Evolutionary conservation across 2,113 vertebrate genomes (phyloP).

Genomic region (Passerina amoena): DNA sequence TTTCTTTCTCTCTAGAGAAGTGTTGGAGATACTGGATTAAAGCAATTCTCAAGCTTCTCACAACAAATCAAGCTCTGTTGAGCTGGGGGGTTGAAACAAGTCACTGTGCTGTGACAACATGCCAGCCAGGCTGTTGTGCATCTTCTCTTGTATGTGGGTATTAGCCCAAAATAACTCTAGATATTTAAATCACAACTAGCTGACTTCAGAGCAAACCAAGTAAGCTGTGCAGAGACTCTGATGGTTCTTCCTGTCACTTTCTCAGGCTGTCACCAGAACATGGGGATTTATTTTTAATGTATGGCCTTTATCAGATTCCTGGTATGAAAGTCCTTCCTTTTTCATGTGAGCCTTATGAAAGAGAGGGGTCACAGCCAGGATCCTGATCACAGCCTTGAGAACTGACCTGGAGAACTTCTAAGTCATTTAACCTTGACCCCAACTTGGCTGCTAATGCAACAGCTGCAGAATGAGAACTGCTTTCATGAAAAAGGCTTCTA

Average conservation of each 20-base stretch:
- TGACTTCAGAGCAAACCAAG: neutral
- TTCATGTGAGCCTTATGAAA: neutral
- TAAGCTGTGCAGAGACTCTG: neutral
- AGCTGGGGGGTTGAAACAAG: neutral
- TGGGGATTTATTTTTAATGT: accelerated
- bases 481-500: neutral
- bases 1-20: neutral
- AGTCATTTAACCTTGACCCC: neutral
- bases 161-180: neutral
- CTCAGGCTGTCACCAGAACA: neutral
- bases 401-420: neutral
- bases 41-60: neutral
- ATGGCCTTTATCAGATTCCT: neutral
- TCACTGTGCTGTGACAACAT: neutral
- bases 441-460: neutral
- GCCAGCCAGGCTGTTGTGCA: neutral
- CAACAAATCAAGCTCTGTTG: neutral
- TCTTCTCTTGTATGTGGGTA: neutral
- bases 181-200: neutral
- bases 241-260: neutral
- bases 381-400: neutral
- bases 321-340: neutral
- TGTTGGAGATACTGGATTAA: neutral
- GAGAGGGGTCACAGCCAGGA: neutral
- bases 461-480: neutral